Conservation (phyloP, 2,888 invertebrate genomes). For the Gymnocheta viridis region DNA sequence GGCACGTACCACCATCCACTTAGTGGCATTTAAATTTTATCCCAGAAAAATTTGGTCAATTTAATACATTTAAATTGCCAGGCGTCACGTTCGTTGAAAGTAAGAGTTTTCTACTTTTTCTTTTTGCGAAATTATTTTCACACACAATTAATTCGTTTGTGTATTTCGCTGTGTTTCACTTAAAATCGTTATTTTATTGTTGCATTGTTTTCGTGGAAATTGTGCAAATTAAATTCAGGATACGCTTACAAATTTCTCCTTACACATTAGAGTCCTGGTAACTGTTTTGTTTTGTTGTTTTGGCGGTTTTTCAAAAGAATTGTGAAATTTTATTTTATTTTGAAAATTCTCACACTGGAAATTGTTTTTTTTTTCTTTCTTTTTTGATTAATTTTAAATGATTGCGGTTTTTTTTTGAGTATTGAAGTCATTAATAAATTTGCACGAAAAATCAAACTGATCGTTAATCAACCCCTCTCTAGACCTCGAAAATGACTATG, state of each 20-base stretch:
- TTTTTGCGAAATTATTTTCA: conserved; percentile 35
- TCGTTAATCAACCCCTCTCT: background rate
- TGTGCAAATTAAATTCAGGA: background rate
- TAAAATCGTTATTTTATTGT: conserved; percentile 7
- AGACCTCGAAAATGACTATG: too few species aligned
- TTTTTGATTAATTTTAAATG: background rate
- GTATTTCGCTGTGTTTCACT: conserved; percentile 3
- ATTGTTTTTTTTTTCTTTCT: background rate
- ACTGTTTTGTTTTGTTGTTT: background rate
- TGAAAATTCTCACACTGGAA: background rate
- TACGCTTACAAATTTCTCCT: conserved; percentile 7
- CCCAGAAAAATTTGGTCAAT: background rate
- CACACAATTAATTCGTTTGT: conserved; percentile 37
- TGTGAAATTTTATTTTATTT: background rate
- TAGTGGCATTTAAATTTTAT: conserved; percentile 13
- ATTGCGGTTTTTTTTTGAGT: background rate
- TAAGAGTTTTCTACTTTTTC: background rate
- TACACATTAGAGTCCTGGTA: background rate
- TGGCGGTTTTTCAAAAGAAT: background rate
- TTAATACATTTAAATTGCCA: conserved; percentile 20
- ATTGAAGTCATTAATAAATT: background rate
- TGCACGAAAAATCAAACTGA: background rate
- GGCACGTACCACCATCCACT: conserved; percentile 39
- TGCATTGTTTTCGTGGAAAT: background rate
- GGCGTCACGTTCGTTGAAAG: conserved; percentile 38